Base-by-base conservation (phyloP, 2,797 vertebrate genomes). In the Rousettus madagascariensis region DNA sequence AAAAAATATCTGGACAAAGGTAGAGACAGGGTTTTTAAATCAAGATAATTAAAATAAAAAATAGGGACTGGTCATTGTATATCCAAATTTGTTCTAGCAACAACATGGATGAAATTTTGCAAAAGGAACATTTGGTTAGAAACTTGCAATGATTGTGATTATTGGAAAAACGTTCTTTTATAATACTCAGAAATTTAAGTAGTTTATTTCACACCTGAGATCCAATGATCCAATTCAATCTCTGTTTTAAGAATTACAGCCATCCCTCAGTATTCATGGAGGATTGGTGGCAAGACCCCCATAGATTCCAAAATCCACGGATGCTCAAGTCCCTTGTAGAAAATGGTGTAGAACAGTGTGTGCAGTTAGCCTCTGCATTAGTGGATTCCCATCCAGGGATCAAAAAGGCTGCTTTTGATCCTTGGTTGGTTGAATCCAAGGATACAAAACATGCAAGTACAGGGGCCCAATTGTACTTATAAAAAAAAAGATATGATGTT, bases 51-150 rank as follows among this genome's bases (percentile, higher is more conserved):
- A 66, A 57, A 88, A n/a, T 88, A 55, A 78, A 43, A 71, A 94
- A 85, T 51, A 2, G 43, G 26, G 43, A 11, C 84, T 61, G 33
- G 2, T 72, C 33, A n/a, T 75, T 82, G 3, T 53, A 69, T 72
- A 46, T 79, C 17, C 51, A 74, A 61, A 55, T 84, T 85, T 94
- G 72, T 90, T 90, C 13, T 74, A 28, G 63, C 43, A 66, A 8
- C 20, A 86, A 10, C 19, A 43, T 68, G 77, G 55, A 20, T 78
- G 33, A 92, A 61, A 28, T 91, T 68, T 69, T 46, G 17, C 28
- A 65, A 65, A 74, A 69, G 63, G 57, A 93, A 77, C 20, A 63
- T 74, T 91, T 68, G 38, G 3, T 78, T 91, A 91, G 43, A 95
- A 78, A 66, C 41, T 65, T 78, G n/a, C 41, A 89, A 57, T 90